Conservation (phyloP, 2,888 invertebrate species). For the Calephelis perditalis region DNA sequence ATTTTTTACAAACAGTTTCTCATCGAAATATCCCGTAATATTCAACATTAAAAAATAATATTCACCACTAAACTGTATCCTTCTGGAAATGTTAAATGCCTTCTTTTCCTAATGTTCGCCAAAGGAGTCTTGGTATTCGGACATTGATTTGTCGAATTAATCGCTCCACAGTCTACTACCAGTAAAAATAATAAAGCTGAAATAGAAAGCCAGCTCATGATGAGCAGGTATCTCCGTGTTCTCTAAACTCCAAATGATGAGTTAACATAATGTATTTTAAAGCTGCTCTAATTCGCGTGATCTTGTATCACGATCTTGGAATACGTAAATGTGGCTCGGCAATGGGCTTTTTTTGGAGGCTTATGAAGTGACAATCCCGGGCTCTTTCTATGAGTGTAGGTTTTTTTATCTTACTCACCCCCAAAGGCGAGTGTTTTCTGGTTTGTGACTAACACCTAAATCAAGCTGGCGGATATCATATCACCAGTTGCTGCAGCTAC, state of each 20-base stretch:
- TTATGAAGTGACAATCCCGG: too few relatives aligned
- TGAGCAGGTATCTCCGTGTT: background rate
- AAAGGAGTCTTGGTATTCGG: constrained; percentile 52
- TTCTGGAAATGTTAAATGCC: constrained; percentile 58
- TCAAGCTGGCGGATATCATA: too few relatives aligned
- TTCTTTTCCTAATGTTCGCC: constrained; percentile 45
- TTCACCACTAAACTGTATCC: constrained; percentile 52
- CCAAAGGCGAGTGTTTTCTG: too few relatives aligned
- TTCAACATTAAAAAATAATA: background rate
- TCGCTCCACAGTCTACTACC: constrained; percentile 15
- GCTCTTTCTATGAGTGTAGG: too few relatives aligned
- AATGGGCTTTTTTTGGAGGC: background rate
- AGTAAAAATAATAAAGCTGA: background rate
- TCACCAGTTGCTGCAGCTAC: too few relatives aligned
- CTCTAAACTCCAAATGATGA: constrained; percentile 9
- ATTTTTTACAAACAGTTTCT: background rate
- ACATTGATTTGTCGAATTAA: constrained; percentile 38
- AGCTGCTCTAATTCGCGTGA: background rate
- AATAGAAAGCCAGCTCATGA: constrained; percentile 1
- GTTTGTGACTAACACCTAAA: too few relatives aligned
- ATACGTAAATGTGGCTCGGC: background rate
- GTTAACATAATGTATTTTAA: background rate
- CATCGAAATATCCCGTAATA: background rate
- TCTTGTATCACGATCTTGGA: background rate
- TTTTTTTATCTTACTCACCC: too few relatives aligned